Base-by-base conservation (phyloP, 2,888 invertebrate species). In the Timema cristinae region DNA sequence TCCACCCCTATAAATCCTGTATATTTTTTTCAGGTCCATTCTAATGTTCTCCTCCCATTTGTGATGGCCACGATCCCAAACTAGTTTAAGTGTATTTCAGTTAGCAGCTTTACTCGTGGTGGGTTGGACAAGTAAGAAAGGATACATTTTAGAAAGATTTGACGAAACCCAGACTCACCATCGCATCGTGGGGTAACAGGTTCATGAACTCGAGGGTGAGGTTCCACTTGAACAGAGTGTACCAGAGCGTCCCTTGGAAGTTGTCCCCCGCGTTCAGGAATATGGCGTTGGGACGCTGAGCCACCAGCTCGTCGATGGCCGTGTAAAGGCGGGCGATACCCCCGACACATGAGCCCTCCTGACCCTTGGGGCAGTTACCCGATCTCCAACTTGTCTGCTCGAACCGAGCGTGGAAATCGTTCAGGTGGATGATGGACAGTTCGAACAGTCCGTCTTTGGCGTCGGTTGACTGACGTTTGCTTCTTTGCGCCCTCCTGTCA, bases 161-260 rank as follows among this genome's bases (percentile, higher is more conserved):
- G 32, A 32, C 32, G 32, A 32, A 32, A 32, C 32, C 32, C 32
- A 32, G 32, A 82, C 84, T 84, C 82, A 92, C 92, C 85, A 92
- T 89, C 0, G 88, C 94, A 79, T 93, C 92, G 77, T 92, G 90
- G 0, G 89, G 88, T 70, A 94, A 79, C 77, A 88, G 81, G 79
- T 94, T 93, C 82, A 94, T 87, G 77, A 94, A 92, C 77, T 89
- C 80, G 69, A 90, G 88, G 0, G 92, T 91, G 0, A 90, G 87
- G 76, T 89, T 89, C 76, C 83, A 83, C 72, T 81, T 79, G 75
- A 81, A 82, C 7, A 91, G 78, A 16, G 89, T 90, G 78, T 93
- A 93, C 91, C 92, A 94, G n/a, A 92, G 84, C 0, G 93, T 93
- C 0, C 94, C 94, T 80, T 93, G 93, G 80, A 89, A 95, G 79